Base-by-base conservation (phyloP, 2,797 vertebrate genomes). In the Tragelaphus oryx region DNA sequence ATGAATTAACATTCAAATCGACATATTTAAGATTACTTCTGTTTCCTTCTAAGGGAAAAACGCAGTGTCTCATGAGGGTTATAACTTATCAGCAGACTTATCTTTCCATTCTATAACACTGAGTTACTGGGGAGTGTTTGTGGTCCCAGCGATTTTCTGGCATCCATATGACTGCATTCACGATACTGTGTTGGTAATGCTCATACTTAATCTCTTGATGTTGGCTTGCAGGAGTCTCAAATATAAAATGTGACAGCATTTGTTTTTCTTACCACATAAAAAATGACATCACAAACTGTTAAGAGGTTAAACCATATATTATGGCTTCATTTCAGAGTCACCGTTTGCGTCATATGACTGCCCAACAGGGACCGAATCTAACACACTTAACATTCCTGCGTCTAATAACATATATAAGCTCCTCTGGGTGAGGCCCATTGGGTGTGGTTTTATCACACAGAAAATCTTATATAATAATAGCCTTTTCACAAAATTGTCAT, bases 401-500 rank as follows among this genome's bases (percentile, higher is more conserved):
- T 94, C 95, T 97, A 98, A 98, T 97, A 98, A 98, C 96, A 95
- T 97, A 97, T 97, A 98, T 97, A 98, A 98, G 97, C 92, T 98
- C 71, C 85, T 89, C 89, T 96, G 98, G 98, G 98, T 98, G 98
- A 98, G 98, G 97, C 97, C 96, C 96, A 80, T 41, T 98, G 98
- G 97, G 98, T 97, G 98, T 98, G 98, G 98, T 97, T 97, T 97
- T 97, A 97, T 98, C 97, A 91, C 95, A 71, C 96, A 97, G 95
- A 98, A 97, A 96, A 97, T 95, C 92, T 97, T 98, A 97, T 97
- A 98, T 98, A 99, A 98, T 98, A 98, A 99, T 98, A 98, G 97
- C 93, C 97, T 98, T 98, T 97, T 97, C 94, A 97, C 98, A 98
- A 98, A 98, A 98, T 98, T 97, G 97, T 98, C 98, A 97, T 98